phyloP scores from a whole-genome alignment of 2,888 invertebrate genomes.

The Acanthosepion lycidas region DNA sequence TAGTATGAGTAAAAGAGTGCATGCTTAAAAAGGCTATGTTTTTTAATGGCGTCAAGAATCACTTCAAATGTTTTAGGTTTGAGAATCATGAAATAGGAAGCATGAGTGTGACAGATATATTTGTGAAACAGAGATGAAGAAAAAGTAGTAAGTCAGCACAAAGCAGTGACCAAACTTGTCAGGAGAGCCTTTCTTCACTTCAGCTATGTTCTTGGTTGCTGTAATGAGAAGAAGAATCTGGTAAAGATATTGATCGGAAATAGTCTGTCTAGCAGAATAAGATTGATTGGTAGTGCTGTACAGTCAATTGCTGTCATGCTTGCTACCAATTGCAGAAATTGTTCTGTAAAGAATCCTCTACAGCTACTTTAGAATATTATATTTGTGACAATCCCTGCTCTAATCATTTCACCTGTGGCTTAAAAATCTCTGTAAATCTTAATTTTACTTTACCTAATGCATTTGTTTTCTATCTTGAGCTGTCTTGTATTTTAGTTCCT shows the following conservation, averaged over 20 bases:
- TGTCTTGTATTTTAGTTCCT: too few relatives aligned
- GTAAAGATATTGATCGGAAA: conserved; percentile 33
- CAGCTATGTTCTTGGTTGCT: neutral
- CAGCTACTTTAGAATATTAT: neutral
- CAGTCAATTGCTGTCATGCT: conserved; percentile 33
- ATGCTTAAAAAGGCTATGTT: neutral
- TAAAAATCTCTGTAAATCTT: neutral
- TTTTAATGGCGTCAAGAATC: neutral
- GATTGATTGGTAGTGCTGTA: conserved; percentile 20
- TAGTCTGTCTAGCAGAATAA: conserved; percentile 33
- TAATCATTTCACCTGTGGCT: conserved; percentile 8
- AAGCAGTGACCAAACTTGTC: conserved; percentile 18
- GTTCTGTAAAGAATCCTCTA: neutral
- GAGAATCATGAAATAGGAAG: neutral
- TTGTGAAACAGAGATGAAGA: neutral
- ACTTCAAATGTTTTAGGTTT: neutral
- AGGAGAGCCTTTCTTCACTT: conserved; percentile 20
- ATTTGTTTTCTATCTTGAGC: neutral
- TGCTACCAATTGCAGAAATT: conserved; percentile 22
- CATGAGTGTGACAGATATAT: neutral
- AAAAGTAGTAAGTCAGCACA: neutral
- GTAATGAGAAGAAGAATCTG: conserved; percentile 33
- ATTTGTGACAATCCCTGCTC: neutral
- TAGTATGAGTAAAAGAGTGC: neutral
- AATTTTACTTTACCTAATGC: neutral